Evolutionary conservation across 1,140 invertebrate species (phyloP), one percentile per base, ranked within the genome.

Genomic region (Drosophila pruinosa): DNA sequence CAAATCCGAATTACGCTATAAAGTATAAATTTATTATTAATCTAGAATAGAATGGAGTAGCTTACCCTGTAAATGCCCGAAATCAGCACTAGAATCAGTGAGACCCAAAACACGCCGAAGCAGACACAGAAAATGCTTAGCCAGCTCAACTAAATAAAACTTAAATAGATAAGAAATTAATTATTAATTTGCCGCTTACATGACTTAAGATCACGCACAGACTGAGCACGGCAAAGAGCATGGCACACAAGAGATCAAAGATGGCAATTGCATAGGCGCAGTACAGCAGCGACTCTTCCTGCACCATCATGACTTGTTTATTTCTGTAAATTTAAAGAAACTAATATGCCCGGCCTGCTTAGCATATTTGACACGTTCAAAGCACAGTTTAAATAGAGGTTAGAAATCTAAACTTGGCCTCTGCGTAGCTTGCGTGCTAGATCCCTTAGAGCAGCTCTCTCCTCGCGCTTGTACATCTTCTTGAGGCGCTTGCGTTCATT

Each of bases 61-160:
- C 61, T 69, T 74, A 86, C 80, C 56, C 17, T 41, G 39, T 71
- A 65, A 22, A 85, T 80, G 6, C 80, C 80, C 8, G 64, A 5
- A 4, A 85, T n/a, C 0, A 85, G 73, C 73, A 80, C 15, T 5
- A 39, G 0, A 45, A 77, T 85, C 31, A 83, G 34, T 0, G 80
- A 54, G 4, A 79, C 1, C 80, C 80, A 83, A 15, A 85, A 85
- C 5, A 73, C 1, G 10, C 54, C 80, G 52, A 83, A 83, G 4
- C 57, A 10, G 1, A 63, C 22, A 0, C 59, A 59, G 10, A 85
- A 83, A 26, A 83, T 83, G 1, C 63, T 59, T 2, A 83, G 38
- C 80, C 80, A 83, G 45, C 76, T 83, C 2, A 83, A 12, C 80
- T 76, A 36, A 4, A 26, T 0, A 1, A 2, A 6, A 4, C 8